A percentile compares a stretch with the other conserved stretches of the same genome.
These are phyloP conservation scores for Mystacornis crossleyi DNA, from an alignment of 2,113 vertebrate species.

Conservation along the genomic window DNA sequence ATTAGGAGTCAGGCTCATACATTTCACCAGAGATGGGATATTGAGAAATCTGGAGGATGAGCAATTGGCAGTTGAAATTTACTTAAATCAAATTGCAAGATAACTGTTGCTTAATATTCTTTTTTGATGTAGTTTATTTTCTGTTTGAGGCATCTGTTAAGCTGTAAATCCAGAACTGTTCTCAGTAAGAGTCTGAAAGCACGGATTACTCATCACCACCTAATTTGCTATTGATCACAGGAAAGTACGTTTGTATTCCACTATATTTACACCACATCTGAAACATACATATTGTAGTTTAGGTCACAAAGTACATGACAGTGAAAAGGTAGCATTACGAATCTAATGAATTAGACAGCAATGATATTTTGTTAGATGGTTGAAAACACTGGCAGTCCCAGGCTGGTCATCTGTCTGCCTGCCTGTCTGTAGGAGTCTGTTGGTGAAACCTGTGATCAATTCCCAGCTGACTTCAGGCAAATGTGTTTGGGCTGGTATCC, in stretches of 20 bases:
- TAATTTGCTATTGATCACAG: background rate
- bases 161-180: background rate
- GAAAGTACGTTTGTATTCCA: background rate
- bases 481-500: background rate
- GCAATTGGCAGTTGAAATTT: background rate
- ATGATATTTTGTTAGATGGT: background rate
- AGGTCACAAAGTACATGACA: background rate
- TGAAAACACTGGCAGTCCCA: background rate
- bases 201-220: background rate
- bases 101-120: background rate
- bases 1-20: background rate
- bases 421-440: background rate
- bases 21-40: background rate
- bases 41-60: background rate
- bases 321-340: background rate
- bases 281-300: background rate
- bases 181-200: background rate
- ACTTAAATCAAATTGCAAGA: background rate
- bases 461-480: background rate
- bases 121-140: background rate
- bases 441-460: background rate
- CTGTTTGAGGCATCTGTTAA: background rate
- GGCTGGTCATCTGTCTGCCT: background rate
- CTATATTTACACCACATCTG: background rate
- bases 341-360: background rate